phyloP scores from a whole-genome alignment of 2,888 invertebrate species.

The Gari tellinella region DNA sequence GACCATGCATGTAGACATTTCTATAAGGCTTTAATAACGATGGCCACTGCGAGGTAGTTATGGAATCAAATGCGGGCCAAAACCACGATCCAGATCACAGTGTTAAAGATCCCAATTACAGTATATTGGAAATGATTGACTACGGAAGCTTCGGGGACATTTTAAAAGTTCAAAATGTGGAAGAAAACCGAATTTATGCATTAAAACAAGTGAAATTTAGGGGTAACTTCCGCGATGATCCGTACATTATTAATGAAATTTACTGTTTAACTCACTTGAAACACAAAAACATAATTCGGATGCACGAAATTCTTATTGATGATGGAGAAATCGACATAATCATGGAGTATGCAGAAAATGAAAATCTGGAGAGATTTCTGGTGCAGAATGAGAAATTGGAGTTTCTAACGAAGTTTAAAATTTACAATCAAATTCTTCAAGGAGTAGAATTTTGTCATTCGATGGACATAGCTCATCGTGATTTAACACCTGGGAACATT shows the following conservation, averaged over 20 bases:
- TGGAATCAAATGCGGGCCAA: too few relatives aligned
- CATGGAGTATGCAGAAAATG: slow-evolving; percentile 65
- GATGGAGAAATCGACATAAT: slow-evolving; percentile 49
- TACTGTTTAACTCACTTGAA: slow-evolving; percentile 56
- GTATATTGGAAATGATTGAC: slow-evolving; percentile 53
- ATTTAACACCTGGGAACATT: slow-evolving; percentile 63
- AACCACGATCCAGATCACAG: too few relatives aligned
- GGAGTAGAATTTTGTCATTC: slow-evolving; percentile 62
- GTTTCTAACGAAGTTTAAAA: slow-evolving; percentile 22
- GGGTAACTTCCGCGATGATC: slow-evolving; percentile 50
- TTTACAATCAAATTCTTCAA: slow-evolving; percentile 54
- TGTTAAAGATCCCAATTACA: slow-evolving; percentile 13
- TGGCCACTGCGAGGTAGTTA: too few relatives aligned
- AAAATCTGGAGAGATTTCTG: slow-evolving; percentile 60
- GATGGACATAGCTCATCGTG: slow-evolving; percentile 58
- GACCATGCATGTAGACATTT: too few relatives aligned
- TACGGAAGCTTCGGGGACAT: slow-evolving; percentile 68
- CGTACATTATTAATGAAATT: slow-evolving; percentile 62
- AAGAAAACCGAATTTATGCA: slow-evolving; percentile 42
- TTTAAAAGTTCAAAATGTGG: slow-evolving; percentile 42
- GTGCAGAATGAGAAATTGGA: slow-evolving; percentile 13
- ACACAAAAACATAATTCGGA: slow-evolving; percentile 56
- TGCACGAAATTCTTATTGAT: slow-evolving; percentile 54
- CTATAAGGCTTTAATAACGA: too few relatives aligned
- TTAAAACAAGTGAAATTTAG: slow-evolving; percentile 61